phyloP scores from a whole-genome alignment of 23 tunicate genomes.

The Phallusia fumigata region DNA sequence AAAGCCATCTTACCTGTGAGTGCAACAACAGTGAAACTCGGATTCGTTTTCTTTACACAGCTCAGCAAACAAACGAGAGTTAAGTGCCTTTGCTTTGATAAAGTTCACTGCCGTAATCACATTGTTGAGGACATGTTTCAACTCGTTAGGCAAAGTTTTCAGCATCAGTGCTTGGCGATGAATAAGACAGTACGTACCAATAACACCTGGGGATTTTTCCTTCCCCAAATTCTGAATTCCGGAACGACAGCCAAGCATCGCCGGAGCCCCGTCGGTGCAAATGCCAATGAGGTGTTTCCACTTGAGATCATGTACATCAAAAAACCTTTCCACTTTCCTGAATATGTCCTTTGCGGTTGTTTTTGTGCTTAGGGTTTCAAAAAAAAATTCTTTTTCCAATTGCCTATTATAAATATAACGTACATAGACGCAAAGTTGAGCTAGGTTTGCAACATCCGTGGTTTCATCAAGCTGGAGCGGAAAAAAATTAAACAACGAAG shows the following conservation, averaged over 20 bases:
- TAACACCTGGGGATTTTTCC: slow-evolving; percentile 18
- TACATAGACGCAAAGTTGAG: slow-evolving; percentile 49
- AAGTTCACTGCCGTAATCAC: slow-evolving; percentile 25
- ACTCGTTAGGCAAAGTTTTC: slow-evolving; percentile 12
- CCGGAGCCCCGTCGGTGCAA: slow-evolving; percentile 70
- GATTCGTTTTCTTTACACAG: slow-evolving; percentile 56
- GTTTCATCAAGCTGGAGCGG: slow-evolving; percentile 62
- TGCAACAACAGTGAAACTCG: slow-evolving; percentile 43
- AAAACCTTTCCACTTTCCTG: slow-evolving; percentile 22
- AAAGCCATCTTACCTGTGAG: slow-evolving; percentile 47
- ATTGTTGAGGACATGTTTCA: neutral
- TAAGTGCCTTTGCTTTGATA: slow-evolving; percentile 38
- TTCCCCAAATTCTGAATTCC: slow-evolving; percentile 11
- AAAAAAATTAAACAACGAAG: slow-evolving; percentile 9
- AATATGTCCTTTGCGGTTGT: slow-evolving; percentile 52
- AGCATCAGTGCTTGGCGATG: slow-evolving; percentile 28
- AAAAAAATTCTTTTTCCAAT: slow-evolving; percentile 49
- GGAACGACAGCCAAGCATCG: slow-evolving; percentile 27
- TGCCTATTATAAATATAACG: slow-evolving; percentile 36
- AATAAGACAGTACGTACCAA: slow-evolving; percentile 40
- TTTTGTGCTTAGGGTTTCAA: slow-evolving; percentile 48
- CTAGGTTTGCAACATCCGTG: slow-evolving; percentile 48
- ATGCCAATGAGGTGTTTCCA: slow-evolving; percentile 60
- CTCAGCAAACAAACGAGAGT: slow-evolving; percentile 44
- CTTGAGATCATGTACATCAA: slow-evolving; percentile 19